Evolutionary conservation across 2,113 vertebrate species (phyloP).

Genomic region (Prochilodus magdalenae): DNA sequence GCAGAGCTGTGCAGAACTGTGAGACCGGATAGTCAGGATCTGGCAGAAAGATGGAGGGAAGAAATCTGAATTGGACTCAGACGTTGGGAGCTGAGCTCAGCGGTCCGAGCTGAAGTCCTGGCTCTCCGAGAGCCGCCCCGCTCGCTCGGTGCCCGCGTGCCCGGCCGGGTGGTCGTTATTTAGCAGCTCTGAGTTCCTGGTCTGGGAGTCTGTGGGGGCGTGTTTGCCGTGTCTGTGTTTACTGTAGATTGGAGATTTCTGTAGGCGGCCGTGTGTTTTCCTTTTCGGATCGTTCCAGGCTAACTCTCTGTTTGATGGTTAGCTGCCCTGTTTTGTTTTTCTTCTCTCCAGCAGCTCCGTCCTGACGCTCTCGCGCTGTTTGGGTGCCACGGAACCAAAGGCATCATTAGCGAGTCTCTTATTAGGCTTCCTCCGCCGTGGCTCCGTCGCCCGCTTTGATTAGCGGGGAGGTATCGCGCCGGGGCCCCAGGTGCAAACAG

Average conservation of each 20-base stretch:
- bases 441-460: neutral
- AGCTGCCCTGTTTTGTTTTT: neutral
- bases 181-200: neutral
- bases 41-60: too few relatives aligned
- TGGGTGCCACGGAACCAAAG: neutral
- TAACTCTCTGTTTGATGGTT: slow-evolving; percentile 13
- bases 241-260: slow-evolving; percentile 31
- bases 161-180: slow-evolving; percentile 54
- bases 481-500: slow-evolving; percentile 7
- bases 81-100: too few relatives aligned
- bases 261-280: neutral
- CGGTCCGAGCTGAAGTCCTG: too few relatives aligned
- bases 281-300: neutral
- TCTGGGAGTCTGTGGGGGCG: slow-evolving; percentile 33
- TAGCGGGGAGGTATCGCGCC: neutral
- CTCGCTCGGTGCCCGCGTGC: slow-evolving; percentile 70
- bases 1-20: too few relatives aligned
- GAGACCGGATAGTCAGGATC: too few relatives aligned
- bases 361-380: neutral
- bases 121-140: too few relatives aligned
- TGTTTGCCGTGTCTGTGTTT: slow-evolving; percentile 32
- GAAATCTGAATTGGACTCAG: too few relatives aligned
- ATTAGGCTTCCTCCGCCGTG: neutral
- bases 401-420: slow-evolving; percentile 17
- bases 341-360: neutral